Evolutionary conservation across 2,113 vertebrate genomes (phyloP).

Genomic region (Neogobius melanostomus): DNA sequence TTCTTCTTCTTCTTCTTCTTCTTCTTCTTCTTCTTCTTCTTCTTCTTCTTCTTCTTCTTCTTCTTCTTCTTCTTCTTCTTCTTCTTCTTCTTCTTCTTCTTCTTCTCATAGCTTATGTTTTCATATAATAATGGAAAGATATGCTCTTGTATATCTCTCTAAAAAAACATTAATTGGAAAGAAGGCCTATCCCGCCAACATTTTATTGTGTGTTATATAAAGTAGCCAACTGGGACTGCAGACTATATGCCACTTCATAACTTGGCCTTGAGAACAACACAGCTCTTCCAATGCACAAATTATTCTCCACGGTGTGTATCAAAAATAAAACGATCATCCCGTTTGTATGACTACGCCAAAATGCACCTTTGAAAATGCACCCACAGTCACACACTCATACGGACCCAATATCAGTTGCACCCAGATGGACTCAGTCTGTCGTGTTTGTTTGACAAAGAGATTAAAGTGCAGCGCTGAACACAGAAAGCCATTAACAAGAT

Average conservation of each 20-base stretch:
- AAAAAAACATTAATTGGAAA: not conserved
- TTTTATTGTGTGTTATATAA: not conserved
- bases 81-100: no score
- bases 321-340: not conserved
- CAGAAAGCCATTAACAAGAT: constrained; percentile 40
- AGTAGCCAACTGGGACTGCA: not conserved
- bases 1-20: no score
- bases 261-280: not conserved
- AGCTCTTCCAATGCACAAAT: not conserved
- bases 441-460: constrained; percentile 25
- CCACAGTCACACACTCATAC: not conserved
- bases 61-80: no score
- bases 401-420: constrained; percentile 7
- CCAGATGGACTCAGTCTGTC: constrained; percentile 29
- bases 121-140: not conserved
- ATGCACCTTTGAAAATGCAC: not conserved
- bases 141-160: not conserved
- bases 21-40: no score
- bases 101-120: no score
- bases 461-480: constrained; percentile 23
- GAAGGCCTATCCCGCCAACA: not conserved
- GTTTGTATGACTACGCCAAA: not conserved
- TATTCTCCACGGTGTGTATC: not conserved
- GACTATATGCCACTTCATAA: not conserved
- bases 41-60: no score